Evolutionary conservation across 1,140 invertebrate genomes (phyloP).

Genomic region (Oscheius sp.): DNA sequence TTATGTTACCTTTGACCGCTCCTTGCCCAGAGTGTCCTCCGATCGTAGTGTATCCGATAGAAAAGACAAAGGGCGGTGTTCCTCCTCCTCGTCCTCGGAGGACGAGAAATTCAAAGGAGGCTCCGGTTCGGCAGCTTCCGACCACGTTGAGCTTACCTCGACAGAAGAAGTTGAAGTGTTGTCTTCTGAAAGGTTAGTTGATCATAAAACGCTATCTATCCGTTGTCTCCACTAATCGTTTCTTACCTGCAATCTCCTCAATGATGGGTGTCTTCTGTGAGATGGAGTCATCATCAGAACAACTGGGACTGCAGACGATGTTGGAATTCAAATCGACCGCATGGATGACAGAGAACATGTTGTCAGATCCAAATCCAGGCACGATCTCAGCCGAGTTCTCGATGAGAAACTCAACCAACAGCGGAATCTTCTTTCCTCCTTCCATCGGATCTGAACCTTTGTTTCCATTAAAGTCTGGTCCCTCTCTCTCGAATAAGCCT

Average conservation of each 20-base stretch:
- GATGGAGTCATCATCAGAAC: conserved; percentile 11
- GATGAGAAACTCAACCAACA: conserved; percentile 37
- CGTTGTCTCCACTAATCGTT: background rate
- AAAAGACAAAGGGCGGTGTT: conserved; percentile 11
- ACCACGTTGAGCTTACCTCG: conserved; percentile 11
- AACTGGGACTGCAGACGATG: conserved; percentile 7
- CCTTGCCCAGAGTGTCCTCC: background rate
- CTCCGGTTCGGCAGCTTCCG: background rate
- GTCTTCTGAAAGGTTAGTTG: conserved; percentile 23
- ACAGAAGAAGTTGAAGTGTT: conserved; percentile 19
- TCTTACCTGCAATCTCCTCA: conserved; percentile 27
- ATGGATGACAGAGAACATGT: conserved; percentile 8
- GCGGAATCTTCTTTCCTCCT: conserved; percentile 33
- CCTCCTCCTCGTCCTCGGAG: conserved; percentile 22
- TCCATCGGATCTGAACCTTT: conserved; percentile 31
- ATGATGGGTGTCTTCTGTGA: conserved; percentile 34
- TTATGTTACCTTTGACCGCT: background rate
- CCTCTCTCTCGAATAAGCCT: background rate
- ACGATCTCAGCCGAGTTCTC: conserved; percentile 35
- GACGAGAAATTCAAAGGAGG: conserved; percentile 16
- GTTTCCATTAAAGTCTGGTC: background rate
- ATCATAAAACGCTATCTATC: too few relatives aligned
- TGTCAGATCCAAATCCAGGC: conserved; percentile 28
- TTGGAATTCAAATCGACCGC: conserved; percentile 28
- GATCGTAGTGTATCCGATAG: conserved; percentile 26